Base-by-base conservation (phyloP, 2,113 vertebrate genomes). In the Amphiprion ocellaris region DNA sequence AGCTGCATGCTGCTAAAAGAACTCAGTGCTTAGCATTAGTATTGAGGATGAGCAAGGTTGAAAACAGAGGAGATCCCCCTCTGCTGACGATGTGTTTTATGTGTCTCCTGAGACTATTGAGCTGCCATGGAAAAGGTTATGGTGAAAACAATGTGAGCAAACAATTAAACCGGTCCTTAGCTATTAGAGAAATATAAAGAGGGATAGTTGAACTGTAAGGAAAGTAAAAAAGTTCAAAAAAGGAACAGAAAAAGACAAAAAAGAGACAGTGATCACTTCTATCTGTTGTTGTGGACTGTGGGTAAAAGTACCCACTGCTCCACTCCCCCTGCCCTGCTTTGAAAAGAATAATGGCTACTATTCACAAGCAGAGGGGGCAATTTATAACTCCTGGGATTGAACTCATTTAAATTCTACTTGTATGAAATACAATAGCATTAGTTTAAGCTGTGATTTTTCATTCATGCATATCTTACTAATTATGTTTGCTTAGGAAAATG, bases 381-480 rank as follows among this genome's bases (percentile, higher is more conserved):
- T 91, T 79, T 79, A 79, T 77, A 84, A 88, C 78, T 79, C n/a
- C 49, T 81, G 74, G 61, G 61, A 62, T 80, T 69, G 68, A 77
- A 74, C 72, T 89, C 17, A 89, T 90, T 90, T 84, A 78, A 84
- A 92, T 87, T 82, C 74, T 54, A 80, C 59, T 49, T 39, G 28
- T 54, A 73, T 83, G 71, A 71, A 74, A 88, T 68, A 74, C 56
- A 81, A 54, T 53, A 74, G 44, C 46, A 59, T 82, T 64, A 79
- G 79, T 79, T 72, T 59, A 84, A 79, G 23, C 54, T 56, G 44
- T 61, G 53, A 83, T 89, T 89, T 83, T 87, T 90, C 77, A 86
- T 88, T 69, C 46, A 68, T 88, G 81, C 86, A 61, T 88, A 86
- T 87, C 69, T 89, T 39, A 68, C 70, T 79, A 87, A 90, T 87